Conservation (phyloP, 2,797 vertebrate species). For the Nothura maculosa region DNA sequence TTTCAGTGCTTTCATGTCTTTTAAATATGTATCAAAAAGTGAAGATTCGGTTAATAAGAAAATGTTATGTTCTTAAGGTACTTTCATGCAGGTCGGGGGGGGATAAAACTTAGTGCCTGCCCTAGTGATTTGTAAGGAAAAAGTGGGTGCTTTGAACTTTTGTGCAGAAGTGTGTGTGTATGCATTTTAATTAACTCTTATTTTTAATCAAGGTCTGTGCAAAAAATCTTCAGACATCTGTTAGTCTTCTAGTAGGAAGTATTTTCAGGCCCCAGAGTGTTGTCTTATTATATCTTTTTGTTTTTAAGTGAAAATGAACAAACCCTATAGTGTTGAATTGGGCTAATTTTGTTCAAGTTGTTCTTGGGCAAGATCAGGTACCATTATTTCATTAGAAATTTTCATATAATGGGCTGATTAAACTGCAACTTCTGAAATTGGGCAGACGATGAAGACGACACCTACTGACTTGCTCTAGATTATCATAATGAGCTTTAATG, state of each 20-base stretch:
- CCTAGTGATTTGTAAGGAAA: neutral
- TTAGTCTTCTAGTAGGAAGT: neutral
- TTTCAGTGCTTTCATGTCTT: neutral
- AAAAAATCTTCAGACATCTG: neutral
- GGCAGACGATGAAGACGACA: slow-evolving; percentile 6
- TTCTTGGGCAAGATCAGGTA: neutral
- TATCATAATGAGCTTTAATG: neutral
- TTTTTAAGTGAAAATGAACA: neutral
- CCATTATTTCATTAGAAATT: neutral
- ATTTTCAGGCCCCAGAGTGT: neutral
- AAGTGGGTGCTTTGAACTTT: neutral
- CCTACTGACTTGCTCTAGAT: slow-evolving; percentile 22
- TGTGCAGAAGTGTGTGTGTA: neutral
- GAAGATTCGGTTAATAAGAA: neutral
- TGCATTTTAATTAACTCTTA: neutral
- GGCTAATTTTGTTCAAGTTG: neutral
- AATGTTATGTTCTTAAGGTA: neutral
- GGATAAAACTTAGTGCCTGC: neutral
- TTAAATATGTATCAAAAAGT: neutral
- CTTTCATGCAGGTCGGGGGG: fast-evolving
- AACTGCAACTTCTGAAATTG: neutral
- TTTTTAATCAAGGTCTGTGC: fast-evolving
- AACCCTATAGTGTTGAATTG: neutral
- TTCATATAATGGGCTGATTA: slow-evolving; percentile 3
- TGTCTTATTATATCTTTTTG: neutral